Percentiles rank a stretch among this genome's conserved stretches.
Conservation (phyloP, 2,113 vertebrate genomes). For the Butastur rufipennis region DNA sequence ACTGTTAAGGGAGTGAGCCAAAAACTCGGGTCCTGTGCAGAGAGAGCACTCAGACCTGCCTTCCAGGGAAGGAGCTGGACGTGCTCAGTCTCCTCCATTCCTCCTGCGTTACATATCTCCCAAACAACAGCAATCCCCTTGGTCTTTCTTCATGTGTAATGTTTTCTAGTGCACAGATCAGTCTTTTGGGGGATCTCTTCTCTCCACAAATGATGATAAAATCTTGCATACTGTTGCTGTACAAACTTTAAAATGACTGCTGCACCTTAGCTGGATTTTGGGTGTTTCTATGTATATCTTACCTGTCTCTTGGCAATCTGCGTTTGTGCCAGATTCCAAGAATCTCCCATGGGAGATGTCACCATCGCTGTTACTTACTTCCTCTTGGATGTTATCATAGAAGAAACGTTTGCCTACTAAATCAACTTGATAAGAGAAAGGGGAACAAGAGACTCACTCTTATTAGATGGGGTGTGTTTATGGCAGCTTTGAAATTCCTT, state of each 20-base stretch:
- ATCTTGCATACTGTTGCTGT: neutral
- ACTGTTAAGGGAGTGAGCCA: neutral
- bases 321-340: neutral
- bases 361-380: neutral
- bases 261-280: neutral
- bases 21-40: neutral
- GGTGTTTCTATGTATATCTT: neutral
- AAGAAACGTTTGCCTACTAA: neutral
- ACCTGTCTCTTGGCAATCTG: neutral
- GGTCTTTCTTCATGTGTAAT: neutral
- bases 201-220: neutral
- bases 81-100: accelerated
- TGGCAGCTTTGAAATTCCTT: neutral
- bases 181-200: neutral
- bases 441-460: neutral
- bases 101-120: neutral
- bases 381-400: accelerated
- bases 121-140: neutral
- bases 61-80: neutral
- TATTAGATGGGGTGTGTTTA: neutral
- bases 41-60: neutral
- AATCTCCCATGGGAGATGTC: neutral
- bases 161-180: neutral
- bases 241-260: neutral
- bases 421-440: neutral